phyloP scores from a whole-genome alignment of 2,888 invertebrate species.

The Gandaritis pyraliata region DNA sequence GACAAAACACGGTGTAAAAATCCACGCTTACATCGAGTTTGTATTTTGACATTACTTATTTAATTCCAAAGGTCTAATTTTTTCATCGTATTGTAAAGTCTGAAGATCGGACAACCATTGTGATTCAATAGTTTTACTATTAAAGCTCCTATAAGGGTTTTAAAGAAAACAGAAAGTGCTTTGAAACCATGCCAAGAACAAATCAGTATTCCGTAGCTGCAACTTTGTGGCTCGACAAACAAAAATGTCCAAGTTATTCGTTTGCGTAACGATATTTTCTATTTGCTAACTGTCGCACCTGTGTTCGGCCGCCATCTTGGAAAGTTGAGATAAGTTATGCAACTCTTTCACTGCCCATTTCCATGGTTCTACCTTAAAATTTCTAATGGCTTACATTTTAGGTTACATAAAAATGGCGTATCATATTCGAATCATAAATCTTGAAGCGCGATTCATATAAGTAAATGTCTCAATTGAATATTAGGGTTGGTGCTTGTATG shows the following conservation, averaged over 20 bases:
- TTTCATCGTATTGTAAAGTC: no score
- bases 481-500: conserved; percentile 19
- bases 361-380: conserved; percentile 51
- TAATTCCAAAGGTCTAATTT: no score
- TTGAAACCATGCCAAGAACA: conserved; percentile 25
- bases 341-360: conserved; percentile 46
- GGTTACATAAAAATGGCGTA: conserved; percentile 55
- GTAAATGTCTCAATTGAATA: conserved; percentile 23
- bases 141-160: conserved; percentile 21
- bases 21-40: no score
- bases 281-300: conserved; percentile 48
- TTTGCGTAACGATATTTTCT: conserved; percentile 48
- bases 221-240: conserved; percentile 32
- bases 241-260: conserved; percentile 41
- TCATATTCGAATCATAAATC: conserved; percentile 42
- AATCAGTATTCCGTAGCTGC: conserved; percentile 31
- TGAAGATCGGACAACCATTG: no score
- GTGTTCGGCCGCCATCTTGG: conserved; percentile 46
- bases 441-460: conserved; percentile 25
- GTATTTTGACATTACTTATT: no score
- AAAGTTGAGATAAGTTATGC: conserved; percentile 54
- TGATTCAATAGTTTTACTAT: no score
- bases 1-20: no score
- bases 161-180: conserved; percentile 25
- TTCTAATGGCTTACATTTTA: conserved; percentile 54